A percentile compares a stretch with the other conserved stretches of the same genome.
phyloP scores from a whole-genome alignment of 2,888 invertebrate genomes.

The Hirtodrosophila duncani region DNA sequence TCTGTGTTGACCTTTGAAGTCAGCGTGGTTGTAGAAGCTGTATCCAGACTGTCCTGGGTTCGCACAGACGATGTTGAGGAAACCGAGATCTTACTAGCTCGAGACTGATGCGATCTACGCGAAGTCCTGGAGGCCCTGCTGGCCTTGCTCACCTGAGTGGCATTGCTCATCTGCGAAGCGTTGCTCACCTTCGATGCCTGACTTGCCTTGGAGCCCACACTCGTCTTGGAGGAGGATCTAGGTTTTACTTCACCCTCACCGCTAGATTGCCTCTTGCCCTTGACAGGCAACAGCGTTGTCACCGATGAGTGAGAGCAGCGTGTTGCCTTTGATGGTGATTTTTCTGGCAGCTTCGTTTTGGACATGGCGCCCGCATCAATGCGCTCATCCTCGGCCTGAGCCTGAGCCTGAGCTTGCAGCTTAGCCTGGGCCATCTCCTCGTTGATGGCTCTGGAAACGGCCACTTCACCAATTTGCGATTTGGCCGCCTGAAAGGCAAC shows the following conservation, averaged over 20 bases:
- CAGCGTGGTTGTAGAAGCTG: neutral
- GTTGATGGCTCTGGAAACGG: constrained; percentile 49
- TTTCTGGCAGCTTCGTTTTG: neutral
- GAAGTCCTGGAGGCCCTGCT: neutral
- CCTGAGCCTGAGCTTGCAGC: neutral
- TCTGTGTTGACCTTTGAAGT: neutral
- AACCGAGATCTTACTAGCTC: neutral
- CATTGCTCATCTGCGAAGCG: neutral
- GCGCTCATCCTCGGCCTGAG: constrained; percentile 14
- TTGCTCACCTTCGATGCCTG: neutral
- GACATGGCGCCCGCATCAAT: constrained; percentile 31
- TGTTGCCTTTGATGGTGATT: neutral
- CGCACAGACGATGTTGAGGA: neutral
- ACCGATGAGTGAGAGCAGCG: constrained; percentile 7
- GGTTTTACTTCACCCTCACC: neutral
- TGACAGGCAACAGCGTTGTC: constrained; percentile 29
- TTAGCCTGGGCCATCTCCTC: constrained; percentile 50
- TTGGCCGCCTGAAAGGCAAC: neutral
- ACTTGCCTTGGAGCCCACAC: constrained; percentile 5
- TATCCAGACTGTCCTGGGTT: neutral
- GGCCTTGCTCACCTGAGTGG: neutral
- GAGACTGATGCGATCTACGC: neutral
- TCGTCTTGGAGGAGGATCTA: constrained; percentile 13
- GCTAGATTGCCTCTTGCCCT: neutral
- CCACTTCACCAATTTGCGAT: constrained; percentile 36